Evolutionary conservation across 64 coral and sea anemone species (phyloP), one percentile per base, ranked within the genome.

Genomic region (Montipora efflorescens): DNA sequence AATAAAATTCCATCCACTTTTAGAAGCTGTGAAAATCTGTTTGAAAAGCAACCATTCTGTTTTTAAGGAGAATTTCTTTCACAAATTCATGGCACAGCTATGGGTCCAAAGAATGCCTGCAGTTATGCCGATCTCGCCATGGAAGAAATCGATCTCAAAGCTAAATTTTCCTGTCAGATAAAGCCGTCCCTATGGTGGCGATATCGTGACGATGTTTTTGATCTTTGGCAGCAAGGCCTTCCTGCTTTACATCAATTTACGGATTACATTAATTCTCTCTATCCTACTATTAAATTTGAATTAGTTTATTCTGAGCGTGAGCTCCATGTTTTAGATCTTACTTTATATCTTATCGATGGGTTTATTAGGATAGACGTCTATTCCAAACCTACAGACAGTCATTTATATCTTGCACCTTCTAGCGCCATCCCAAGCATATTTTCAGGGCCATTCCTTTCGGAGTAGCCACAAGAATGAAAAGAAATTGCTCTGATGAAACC

Each of bases 141-240:
- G 85, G 85, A 67, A 18, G 85, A 88, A 75, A 88, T 88, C 49
- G 85, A 88, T 75, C 49, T 21, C 46, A 72, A 72, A 88, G 85
- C 85, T 2, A 88, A 88, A 47, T 48, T 45, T 73, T 43, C 20
- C 36, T 14, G 73, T 88, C n/a, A 20, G 44, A 67, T 87, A 47
- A 87, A 66, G 45, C 83, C 83, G 13, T 45, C 25, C 45, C 48
- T 67, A 12, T 87, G 83, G 83, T 87, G 28, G 67, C 46, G 59
- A 87, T 87, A 18, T 67, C 47, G 11, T 21, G 79, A 81, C 47
- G 79, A 28, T 28, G 28, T 28, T 28, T 28, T 28, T 28, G 28
- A 28, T 28, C 28, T 28, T 28, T 28, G 28, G 28, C 28, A 28
- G 28, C 28, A 1, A 28, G 28, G 28, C 28, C 28, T 28, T 28